Base-by-base conservation (phyloP, 2,113 vertebrate species). In the Neotoma lepida region DNA sequence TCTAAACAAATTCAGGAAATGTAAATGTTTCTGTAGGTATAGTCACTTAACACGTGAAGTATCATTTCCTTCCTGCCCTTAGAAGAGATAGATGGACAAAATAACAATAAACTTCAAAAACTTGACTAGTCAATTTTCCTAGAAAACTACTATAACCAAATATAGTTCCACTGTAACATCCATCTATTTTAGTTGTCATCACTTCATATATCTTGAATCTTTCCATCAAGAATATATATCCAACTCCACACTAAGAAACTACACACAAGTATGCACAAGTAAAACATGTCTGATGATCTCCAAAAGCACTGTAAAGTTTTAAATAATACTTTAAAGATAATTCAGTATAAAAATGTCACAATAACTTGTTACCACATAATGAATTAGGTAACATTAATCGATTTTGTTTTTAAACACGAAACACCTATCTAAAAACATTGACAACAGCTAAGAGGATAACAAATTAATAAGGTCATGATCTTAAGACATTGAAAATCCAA, bases 61-160 rank as follows among this genome's bases (percentile, higher is more conserved):
- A 93, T n/a, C 15, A 58, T 71, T 91, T 92, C 41, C 41, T 92
- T 56, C 33, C 54, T 73, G 14, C 68, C 12, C 85, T 90, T 85
- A 94, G 85, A 70, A 89, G 26, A 95, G 5, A 95, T 4, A 58
- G 56, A 82, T 68, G 56, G 30, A 58, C 30, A 94, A 95, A 95
- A 85, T 46, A 92, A 84, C 80, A 86, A 26, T 76, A 76, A 91
- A 15, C 18, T 80, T 70, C 71, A 88, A 92, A 95, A 68, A 35
- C 54, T 88, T 88, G 28, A 33, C 76, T 82, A 71, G 1, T 94
- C 92, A 93, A 66, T 26, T 91, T 86, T 63, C 68, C 44, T 54
- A 88, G 51, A 94, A 95, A 51, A 35, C 68, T 87, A 91, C 84
- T 66, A 89, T 94, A 89, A 93, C 20, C 39, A 96, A 41, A 94